Percentiles rank a stretch among this genome's conserved stretches.
Conservation (phyloP, 2,888 invertebrate species). For the Meghimatium bilineatum region DNA sequence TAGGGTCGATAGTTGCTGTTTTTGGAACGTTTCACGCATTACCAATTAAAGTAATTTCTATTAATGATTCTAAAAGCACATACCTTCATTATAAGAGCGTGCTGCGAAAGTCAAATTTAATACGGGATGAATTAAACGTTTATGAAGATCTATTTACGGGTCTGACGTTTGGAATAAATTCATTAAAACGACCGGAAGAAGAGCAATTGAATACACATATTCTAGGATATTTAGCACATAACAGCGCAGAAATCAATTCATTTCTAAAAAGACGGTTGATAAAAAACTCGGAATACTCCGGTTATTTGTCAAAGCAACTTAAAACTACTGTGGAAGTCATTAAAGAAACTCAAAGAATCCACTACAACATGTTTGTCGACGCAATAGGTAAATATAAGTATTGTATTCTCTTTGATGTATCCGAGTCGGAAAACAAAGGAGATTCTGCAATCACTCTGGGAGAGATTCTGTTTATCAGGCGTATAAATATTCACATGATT, state of each 20-base stretch:
- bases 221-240: background rate
- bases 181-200: background rate
- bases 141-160: background rate
- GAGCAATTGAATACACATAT: background rate
- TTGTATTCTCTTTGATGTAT: conserved; percentile 52
- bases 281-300: background rate
- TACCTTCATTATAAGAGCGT: background rate
- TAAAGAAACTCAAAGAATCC: conserved; percentile 50
- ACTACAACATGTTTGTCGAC: conserved; percentile 44
- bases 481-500: conserved; percentile 26
- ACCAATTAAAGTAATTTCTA: background rate
- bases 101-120: too few species aligned
- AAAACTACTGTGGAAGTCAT: conserved; percentile 45
- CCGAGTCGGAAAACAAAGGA: conserved; percentile 54
- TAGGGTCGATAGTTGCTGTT: background rate
- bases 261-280: conserved; percentile 18
- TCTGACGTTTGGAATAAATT: background rate
- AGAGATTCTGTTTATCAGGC: conserved; percentile 43
- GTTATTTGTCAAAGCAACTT: conserved; percentile 42
- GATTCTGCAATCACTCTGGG: conserved; percentile 53
- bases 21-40: background rate
- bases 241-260: background rate
- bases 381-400: conserved; percentile 46
- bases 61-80: background rate
- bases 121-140: too few species aligned